Percentiles rank a stretch among this genome's conserved stretches.
These are phyloP conservation scores for Drosophila barbarae DNA, from an alignment of 2,888 invertebrate genomes.

Conservation along the genomic window DNA sequence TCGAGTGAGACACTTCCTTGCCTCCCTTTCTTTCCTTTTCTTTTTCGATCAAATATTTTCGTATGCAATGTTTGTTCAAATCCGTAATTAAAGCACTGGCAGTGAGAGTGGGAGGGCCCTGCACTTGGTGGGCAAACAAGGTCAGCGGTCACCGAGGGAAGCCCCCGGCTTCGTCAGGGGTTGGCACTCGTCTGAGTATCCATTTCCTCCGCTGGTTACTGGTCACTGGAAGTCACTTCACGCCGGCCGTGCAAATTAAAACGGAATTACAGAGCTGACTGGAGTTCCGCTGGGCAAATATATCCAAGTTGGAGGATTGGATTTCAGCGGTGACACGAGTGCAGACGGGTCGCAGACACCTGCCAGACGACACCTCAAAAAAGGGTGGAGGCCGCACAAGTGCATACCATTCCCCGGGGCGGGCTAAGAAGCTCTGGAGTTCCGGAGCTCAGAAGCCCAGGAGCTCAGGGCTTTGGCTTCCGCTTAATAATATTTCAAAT, in stretches of 20 bases:
- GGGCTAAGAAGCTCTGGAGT: constrained; percentile 35
- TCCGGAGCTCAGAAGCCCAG: constrained; percentile 12
- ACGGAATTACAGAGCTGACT: constrained; percentile 62
- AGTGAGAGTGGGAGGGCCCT: constrained; percentile 24
- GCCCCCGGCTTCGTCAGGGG: not conserved
- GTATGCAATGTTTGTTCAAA: constrained; percentile 55
- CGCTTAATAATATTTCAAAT: constrained; percentile 35
- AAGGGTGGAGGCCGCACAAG: constrained; percentile 48
- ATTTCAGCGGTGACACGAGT: constrained; percentile 35
- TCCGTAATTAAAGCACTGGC: constrained; percentile 56
- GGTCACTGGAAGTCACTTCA: constrained; percentile 42
- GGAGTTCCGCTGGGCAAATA: constrained; percentile 24
- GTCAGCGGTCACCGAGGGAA: constrained; percentile 21
- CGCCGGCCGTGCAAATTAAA: constrained; percentile 63
- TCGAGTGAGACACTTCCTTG: constrained; percentile 2
- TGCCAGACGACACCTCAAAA: constrained; percentile 41
- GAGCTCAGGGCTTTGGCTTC: constrained; percentile 40
- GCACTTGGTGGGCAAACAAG: constrained; percentile 53
- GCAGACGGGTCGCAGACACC: constrained; percentile 41
- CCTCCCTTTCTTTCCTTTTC: not conserved
- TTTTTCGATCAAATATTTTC: constrained; percentile 33
- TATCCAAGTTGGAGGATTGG: constrained; percentile 7
- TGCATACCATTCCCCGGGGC: constrained; percentile 42
- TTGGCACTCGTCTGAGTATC: constrained; percentile 42
- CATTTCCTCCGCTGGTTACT: constrained; percentile 35